Evolutionary conservation across 1,140 invertebrate species (phyloP).

Genomic region (Holotrichia oblita): DNA sequence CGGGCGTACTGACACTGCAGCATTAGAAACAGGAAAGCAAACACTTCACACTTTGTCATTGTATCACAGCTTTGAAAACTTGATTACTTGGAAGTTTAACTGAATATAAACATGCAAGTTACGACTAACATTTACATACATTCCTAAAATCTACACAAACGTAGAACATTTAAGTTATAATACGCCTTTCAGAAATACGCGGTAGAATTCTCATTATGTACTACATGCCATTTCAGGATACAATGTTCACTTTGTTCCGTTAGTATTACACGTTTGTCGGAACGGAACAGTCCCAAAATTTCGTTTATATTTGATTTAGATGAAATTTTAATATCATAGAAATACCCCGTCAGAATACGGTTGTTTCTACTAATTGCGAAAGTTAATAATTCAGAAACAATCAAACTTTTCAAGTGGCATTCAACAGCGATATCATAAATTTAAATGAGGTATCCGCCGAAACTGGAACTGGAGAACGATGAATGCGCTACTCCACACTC

Average conservation of each 20-base stretch:
- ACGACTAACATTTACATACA: not conserved
- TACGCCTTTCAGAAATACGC: not conserved
- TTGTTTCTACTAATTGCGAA: constrained; percentile 16
- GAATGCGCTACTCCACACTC: not conserved
- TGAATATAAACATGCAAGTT: not conserved
- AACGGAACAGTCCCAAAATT: constrained; percentile 1
- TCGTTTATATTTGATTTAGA: constrained; percentile 18
- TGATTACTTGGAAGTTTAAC: not conserved
- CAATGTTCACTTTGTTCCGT: not conserved
- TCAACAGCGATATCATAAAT: constrained; percentile 17
- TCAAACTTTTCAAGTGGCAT: constrained; percentile 16
- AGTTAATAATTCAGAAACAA: constrained; percentile 21
- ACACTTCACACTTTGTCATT: not conserved
- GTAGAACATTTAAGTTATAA: not conserved
- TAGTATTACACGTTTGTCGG: not conserved
- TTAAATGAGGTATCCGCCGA: constrained; percentile 4
- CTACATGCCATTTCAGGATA: not conserved
- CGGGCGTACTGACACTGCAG: not conserved
- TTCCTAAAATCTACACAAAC: not conserved
- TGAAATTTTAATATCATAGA: constrained; percentile 4
- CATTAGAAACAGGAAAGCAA: constrained; percentile 6
- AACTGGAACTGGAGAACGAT: not conserved
- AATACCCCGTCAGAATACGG: not conserved
- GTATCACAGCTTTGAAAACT: not conserved
- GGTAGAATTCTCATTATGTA: not conserved